Conservation (phyloP, 2,797 vertebrate genomes). For the Masticophis lateralis region DNA sequence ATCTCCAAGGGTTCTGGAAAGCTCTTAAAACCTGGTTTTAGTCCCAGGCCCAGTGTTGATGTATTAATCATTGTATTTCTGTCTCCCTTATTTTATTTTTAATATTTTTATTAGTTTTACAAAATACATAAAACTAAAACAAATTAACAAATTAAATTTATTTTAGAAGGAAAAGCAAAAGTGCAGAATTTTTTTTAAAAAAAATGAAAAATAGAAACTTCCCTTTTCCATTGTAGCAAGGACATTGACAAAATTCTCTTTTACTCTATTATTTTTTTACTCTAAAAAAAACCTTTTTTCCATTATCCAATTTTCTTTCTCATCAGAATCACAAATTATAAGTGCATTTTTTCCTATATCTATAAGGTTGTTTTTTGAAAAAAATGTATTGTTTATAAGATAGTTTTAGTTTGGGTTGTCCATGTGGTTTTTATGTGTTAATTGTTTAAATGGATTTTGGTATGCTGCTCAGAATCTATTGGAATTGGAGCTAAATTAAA, state of each 20-base stretch:
- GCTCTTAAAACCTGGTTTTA: neutral
- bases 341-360: neutral
- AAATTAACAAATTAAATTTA: neutral
- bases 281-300: neutral
- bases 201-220: neutral
- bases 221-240: neutral
- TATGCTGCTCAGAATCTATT: neutral
- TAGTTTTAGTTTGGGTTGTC: neutral
- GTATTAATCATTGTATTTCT: neutral
- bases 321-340: neutral
- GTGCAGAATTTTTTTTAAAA: too few relatives aligned
- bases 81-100: neutral
- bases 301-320: neutral
- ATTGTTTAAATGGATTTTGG: neutral
- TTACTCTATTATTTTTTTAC: too few relatives aligned
- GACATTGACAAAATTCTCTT: too few relatives aligned
- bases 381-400: neutral
- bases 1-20: neutral
- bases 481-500: neutral
- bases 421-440: neutral
- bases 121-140: neutral
- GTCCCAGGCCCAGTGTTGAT: neutral
- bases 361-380: neutral
- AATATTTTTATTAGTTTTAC: neutral
- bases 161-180: neutral